Evolutionary conservation across 2,113 vertebrate species (phyloP), one percentile per base, ranked within the genome.

Genomic region (Epinephelus cyanopodus): DNA sequence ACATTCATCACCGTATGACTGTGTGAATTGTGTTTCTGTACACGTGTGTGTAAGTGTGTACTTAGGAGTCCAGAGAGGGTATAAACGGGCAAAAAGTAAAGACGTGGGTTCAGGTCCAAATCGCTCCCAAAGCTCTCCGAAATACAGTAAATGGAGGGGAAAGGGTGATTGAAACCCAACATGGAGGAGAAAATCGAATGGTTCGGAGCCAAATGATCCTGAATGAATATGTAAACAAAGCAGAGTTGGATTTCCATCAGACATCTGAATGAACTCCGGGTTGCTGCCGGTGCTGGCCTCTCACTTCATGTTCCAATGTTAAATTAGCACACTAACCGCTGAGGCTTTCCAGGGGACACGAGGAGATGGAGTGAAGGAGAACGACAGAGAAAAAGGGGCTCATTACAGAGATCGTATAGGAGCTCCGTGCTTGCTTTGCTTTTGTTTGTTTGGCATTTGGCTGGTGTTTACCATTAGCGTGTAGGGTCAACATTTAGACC

Each of bases 401-500:
- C 86, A 90, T 92, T 88, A 88, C 78, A 73, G 58, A 61, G 60
- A 85, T 50, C 47, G 27, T 33, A 74, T 53, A 54, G 74, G 71
- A 68, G 29, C 54, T 67, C 62, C 85, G 82, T 81, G 56, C 78
- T 72, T 72, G 50, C 76, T 86, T 83, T 82, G 72, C 68, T 82
- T 83, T 90, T 90, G 87, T 93, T 92, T 91, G 87, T 81, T 68
- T 77, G 82, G 77, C 87, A 89, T 94, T 90, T 82, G 72, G 73
- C 63, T 81, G 42, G 54, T 93, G 93, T 95, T 94, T 95, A 92
- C 88, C 85, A 85, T 90, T 90, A 90, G 74, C 91, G 21, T 18
- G 39, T 68, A 74, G 72, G 90, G 74, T 93, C 86, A 81, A 95
- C 88, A 95, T 95, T 95, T 85, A 89, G 86, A 93, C 82, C 85